These are phyloP conservation scores for Ammodytes dubius DNA, from an alignment of 2,113 vertebrate species.

Conservation along the genomic window DNA sequence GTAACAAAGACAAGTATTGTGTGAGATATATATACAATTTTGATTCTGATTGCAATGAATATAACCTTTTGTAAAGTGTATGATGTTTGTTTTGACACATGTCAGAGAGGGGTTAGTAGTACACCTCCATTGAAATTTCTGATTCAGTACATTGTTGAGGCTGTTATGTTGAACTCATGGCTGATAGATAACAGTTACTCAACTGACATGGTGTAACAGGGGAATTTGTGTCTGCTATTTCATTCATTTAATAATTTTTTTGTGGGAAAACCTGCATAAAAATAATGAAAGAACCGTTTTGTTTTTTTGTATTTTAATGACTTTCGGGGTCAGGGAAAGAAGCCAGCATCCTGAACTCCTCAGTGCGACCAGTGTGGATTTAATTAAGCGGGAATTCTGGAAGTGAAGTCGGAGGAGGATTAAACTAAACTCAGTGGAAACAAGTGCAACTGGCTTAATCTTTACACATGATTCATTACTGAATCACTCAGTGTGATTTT, in stretches of 20 bases:
- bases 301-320: conserved; percentile 22
- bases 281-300: conserved; percentile 20
- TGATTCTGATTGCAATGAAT: neutral
- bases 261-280: neutral
- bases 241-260: neutral
- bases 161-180: no score
- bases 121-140: neutral
- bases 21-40: no score
- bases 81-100: neutral
- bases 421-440: conserved; percentile 52
- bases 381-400: conserved; percentile 72
- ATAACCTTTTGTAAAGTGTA: neutral
- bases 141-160: no score
- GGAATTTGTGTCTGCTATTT: neutral
- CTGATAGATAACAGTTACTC: no score
- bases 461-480: conserved; percentile 4
- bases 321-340: conserved; percentile 36
- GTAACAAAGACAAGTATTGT: no score
- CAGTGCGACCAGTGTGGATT: conserved; percentile 59
- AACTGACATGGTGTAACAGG: neutral
- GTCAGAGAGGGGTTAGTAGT: no score
- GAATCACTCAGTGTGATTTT: conserved; percentile 1
- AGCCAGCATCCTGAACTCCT: conserved; percentile 43
- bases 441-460: conserved; percentile 43
- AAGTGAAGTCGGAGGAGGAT: conserved; percentile 55